Evolutionary conservation across 2,888 invertebrate genomes (phyloP), one percentile per base, ranked within the genome.

Genomic region (Lutraria lutraria): DNA sequence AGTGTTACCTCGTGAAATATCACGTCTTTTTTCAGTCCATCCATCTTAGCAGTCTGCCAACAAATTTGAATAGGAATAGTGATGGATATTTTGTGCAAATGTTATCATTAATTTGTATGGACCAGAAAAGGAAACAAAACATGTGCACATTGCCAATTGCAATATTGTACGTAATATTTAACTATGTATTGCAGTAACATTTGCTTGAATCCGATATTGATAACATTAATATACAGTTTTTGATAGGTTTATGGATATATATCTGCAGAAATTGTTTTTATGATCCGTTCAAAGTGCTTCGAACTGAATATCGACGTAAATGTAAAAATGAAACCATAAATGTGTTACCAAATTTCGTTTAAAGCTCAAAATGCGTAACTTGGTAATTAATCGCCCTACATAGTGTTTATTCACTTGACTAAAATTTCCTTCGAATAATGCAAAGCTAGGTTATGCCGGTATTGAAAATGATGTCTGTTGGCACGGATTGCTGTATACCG

Each of bases 1-100:
- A n/a, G 63, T 68, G 63, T 68, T 68, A 68, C 63, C 63, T 68
- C 63, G 63, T 25, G 63, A 68, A 68, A 68, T 68, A 68, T 68
- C 63, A n/a, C 63, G 63, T 68, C 63, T 68, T 68, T 68, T 68
- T 25, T 25, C 63, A 25, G n/a, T 25, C 25, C 63, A 68, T 68
- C 25, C 63, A 68, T 68, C 63, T 68, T 68, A 68, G 63, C 63
- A n/a, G 63, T 68, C 63, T 68, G 63, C 63, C n/a, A 68, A 25
- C 63, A 68, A 68, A 68, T 68, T 68, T 68, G 25, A 68, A 68
- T 68, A 31, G 76, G 34, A 76, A 76, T 76, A 76, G 31, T 34
- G 76, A 76, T 76, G 34, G 31, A 76, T 76, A 31, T 6, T 31
- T 76, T 31, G 76, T 76, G 29, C 31, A 76, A 76, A 76, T 31